Evolutionary conservation across 1,140 invertebrate species (phyloP), one percentile per base, ranked within the genome.

Genomic region (Cotesia chilonis): DNA sequence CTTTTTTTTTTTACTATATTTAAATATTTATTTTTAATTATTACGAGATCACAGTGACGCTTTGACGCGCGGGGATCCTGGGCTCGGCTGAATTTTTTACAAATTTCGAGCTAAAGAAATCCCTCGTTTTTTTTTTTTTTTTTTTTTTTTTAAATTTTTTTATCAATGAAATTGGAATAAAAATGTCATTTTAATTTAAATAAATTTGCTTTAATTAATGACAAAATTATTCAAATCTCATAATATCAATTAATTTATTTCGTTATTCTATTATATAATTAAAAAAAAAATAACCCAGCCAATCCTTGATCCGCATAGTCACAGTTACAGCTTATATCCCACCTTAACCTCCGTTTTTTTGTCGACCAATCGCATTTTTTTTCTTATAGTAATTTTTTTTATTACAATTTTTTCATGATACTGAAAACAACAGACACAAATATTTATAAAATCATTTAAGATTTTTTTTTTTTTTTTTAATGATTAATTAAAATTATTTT

Each of bases 21-120:
- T 83, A 83, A 80, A 85, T 86, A 85, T 85, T 84, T 85, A 81
- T 83, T 47, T 47, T 47, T 85, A 87, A 82, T 85, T 82, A 82
- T 87, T 85, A 87, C 83, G 85, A 86, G 85, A 87, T 86, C 85
- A 87, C 85, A 87, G 85, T 86, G 84, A 87, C 84, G 85, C 85
- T 87, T 87, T 86, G 85, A 87, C 85, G 84, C 81, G 85, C 84
- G 85, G 84, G 85, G 82, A 87, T 85, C 85, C 86, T 81, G 78
- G 84, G 77, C 77, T 82, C 83, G 84, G 82, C 84, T 85, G 69
- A 54, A 47, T 51, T 79, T 76, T 51, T 55, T 75, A 57, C 67
- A 66, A 70, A 77, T 76, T 77, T 71, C 35, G 20, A 36, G 3
- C 60, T 63, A 20, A n/a, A 28, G 28, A 28, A 28, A 28, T 28